phyloP scores from a whole-genome alignment of 2,797 vertebrate genomes.

The Eulemur mongoz region DNA sequence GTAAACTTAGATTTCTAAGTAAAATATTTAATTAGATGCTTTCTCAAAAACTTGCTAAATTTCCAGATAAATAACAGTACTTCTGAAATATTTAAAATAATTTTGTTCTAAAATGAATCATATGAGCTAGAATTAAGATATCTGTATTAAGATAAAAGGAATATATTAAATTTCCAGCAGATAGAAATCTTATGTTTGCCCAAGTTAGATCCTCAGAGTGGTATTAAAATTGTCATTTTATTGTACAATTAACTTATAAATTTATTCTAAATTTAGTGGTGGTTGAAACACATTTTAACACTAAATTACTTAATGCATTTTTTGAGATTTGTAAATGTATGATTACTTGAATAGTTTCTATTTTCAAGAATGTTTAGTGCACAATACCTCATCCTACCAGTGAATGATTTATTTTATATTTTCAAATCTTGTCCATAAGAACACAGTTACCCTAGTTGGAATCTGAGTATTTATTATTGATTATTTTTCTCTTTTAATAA shows the following conservation, averaged over 20 bases:
- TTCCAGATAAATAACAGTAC: neutral
- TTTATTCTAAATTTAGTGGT: neutral
- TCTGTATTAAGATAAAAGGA: neutral
- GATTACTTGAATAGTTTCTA: neutral
- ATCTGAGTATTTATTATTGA: neutral
- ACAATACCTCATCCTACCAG: neutral
- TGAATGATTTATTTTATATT: neutral
- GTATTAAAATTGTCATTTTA: neutral
- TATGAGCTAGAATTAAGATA: neutral
- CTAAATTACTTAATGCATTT: neutral
- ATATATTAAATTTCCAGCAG: neutral
- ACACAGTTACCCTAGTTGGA: neutral
- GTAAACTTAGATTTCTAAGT: neutral
- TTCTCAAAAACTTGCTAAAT: neutral
- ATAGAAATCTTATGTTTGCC: neutral
- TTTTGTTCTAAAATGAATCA: constrained; percentile 18
- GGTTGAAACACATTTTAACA: neutral
- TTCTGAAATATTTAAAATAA: neutral
- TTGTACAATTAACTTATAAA: neutral
- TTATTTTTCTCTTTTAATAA: neutral
- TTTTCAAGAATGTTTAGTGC: neutral
- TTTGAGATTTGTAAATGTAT: neutral
- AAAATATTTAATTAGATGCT: neutral
- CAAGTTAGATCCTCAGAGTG: neutral
- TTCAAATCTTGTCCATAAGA: neutral